Conservation (phyloP, 1,140 invertebrate species). For the Penaeus japonicus region DNA sequence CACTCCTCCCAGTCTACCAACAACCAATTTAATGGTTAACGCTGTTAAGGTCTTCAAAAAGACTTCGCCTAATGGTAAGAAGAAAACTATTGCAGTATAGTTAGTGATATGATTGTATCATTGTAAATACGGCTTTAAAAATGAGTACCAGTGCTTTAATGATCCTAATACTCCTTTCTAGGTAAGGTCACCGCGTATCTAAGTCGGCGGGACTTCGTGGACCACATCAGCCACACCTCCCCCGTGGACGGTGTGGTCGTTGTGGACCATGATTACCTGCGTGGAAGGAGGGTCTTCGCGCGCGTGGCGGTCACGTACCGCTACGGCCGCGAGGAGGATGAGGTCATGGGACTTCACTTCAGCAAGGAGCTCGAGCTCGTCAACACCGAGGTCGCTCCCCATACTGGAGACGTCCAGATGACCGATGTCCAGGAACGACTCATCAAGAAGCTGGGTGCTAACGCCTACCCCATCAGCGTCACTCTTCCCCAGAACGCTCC, state of each 20-base stretch:
- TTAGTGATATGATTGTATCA: too few species aligned
- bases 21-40: slow-evolving; percentile 20
- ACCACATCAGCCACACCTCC: slow-evolving; percentile 84
- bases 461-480: slow-evolving; percentile 60
- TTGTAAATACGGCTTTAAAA: too few species aligned
- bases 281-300: slow-evolving; percentile 82
- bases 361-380: slow-evolving; percentile 84
- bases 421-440: slow-evolving; percentile 69
- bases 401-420: slow-evolving; percentile 69
- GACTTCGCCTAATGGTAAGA: slow-evolving; percentile 45
- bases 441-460: slow-evolving; percentile 60
- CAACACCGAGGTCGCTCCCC: slow-evolving; percentile 79
- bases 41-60: slow-evolving; percentile 51
- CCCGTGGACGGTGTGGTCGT: slow-evolving; percentile 88
- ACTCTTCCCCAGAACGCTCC: slow-evolving; percentile 67
- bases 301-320: slow-evolving; percentile 78
- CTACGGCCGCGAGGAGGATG: slow-evolving; percentile 90
- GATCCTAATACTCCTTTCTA: slow-evolving; percentile 56
- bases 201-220: slow-evolving; percentile 89
- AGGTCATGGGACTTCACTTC: slow-evolving; percentile 93
- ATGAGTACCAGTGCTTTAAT: too few species aligned
- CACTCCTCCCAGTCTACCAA: background rate
- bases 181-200: slow-evolving; percentile 89
- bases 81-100: too few species aligned
- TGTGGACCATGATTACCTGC: slow-evolving; percentile 86